These are phyloP conservation scores for Galago senegalensis DNA, from an alignment of 2,797 vertebrate species.

Conservation along the genomic window DNA sequence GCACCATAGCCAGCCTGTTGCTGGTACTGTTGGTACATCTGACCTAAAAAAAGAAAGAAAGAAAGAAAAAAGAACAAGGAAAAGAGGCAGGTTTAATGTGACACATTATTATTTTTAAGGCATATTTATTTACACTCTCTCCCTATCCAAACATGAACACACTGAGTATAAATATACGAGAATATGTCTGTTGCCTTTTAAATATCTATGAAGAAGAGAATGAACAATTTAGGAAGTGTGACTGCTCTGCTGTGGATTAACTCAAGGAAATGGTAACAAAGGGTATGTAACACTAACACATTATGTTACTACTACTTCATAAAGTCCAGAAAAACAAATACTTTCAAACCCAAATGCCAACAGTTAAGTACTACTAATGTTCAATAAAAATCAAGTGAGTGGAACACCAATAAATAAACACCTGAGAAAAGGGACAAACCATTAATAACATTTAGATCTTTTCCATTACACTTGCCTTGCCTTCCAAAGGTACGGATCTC, in stretches of 20 bases:
- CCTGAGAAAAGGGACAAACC: background rate
- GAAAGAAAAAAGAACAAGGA: slow-evolving; percentile 50
- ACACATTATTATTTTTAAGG: slow-evolving; percentile 47
- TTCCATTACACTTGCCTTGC: background rate
- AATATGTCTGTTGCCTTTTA: background rate
- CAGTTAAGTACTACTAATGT: background rate
- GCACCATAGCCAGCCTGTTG: slow-evolving; percentile 96
- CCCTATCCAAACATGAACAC: background rate
- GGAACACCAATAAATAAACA: slow-evolving; percentile 47
- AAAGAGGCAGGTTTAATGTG: background rate
- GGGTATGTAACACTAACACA: background rate
- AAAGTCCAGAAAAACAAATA: slow-evolving; percentile 46
- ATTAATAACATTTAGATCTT: background rate
- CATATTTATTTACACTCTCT: background rate
- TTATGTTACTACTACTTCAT: background rate
- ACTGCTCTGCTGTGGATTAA: background rate
- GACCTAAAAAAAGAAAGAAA: slow-evolving; percentile 90
- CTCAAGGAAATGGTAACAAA: background rate
- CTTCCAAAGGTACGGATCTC: background rate
- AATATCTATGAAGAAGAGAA: background rate
- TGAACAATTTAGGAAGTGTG: background rate
- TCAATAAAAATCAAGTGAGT: background rate
- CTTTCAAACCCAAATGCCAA: background rate
- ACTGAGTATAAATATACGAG: background rate
- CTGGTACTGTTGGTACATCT: slow-evolving; percentile 98